phyloP scores from a whole-genome alignment of 2,888 invertebrate genomes.

The Arctia plantaginis region DNA sequence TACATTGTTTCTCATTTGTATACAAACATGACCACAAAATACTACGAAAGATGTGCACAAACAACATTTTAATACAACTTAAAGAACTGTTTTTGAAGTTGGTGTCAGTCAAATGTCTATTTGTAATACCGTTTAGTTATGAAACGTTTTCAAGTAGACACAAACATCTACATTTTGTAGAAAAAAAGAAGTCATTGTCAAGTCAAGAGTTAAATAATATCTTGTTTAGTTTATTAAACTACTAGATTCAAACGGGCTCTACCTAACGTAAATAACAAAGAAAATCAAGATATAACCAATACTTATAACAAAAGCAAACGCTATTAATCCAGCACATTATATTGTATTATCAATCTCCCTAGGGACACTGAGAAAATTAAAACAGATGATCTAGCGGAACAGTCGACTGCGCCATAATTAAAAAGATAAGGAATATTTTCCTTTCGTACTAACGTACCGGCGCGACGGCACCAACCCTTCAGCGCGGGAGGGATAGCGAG shows the following conservation, averaged over 20 bases:
- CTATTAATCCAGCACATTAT: constrained; percentile 42
- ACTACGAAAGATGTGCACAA: not conserved
- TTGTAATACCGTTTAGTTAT: not conserved
- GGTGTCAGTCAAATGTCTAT: not conserved
- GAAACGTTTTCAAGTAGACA: not conserved
- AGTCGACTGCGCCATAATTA: constrained; percentile 80
- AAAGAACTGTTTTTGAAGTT: not conserved
- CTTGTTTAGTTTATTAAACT: not conserved
- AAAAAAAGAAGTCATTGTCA: not conserved
- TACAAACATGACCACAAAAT: not conserved
- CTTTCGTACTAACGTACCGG: constrained; percentile 49
- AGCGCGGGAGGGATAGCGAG: constrained; percentile 50
- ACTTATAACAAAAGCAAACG: constrained; percentile 34
- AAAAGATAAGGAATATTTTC: constrained; percentile 86
- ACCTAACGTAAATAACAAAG: constrained; percentile 7
- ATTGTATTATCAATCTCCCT: constrained; percentile 64
- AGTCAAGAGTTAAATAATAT: not conserved
- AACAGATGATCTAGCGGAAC: constrained; percentile 83
- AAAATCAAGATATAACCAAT: constrained; percentile 30
- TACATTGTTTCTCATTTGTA: not conserved
- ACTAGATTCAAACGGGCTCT: not conserved
- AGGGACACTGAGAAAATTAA: constrained; percentile 77
- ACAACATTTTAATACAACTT: not conserved
- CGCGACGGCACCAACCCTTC: constrained; percentile 72
- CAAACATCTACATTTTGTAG: not conserved